phyloP scores from a whole-genome alignment of 2,888 invertebrate species.

The Eulithis prunata region DNA sequence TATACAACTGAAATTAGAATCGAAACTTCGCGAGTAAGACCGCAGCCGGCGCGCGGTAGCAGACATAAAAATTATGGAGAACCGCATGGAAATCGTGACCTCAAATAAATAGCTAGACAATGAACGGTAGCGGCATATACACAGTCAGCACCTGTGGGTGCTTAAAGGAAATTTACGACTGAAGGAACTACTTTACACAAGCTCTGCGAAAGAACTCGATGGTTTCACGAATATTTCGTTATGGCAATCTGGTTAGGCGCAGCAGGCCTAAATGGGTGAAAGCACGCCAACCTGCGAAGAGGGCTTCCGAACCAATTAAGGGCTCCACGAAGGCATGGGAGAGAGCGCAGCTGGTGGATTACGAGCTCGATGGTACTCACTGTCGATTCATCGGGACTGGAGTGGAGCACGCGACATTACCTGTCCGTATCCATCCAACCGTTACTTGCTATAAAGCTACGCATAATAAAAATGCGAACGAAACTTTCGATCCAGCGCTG shows the following conservation, averaged over 20 bases:
- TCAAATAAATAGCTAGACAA: constrained; percentile 51
- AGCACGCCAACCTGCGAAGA: constrained; percentile 79
- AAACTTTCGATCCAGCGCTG: not conserved
- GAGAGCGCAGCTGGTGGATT: constrained; percentile 74
- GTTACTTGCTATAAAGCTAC: constrained; percentile 40
- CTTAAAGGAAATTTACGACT: constrained; percentile 66
- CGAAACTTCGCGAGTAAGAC: constrained; percentile 45
- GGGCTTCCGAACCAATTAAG: constrained; percentile 83
- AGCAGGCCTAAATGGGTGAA: constrained; percentile 72
- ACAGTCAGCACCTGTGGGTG: constrained; percentile 65
- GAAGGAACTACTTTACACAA: constrained; percentile 57
- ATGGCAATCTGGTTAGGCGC: constrained; percentile 81
- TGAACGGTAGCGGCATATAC: constrained; percentile 56
- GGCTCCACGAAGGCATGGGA: constrained; percentile 81
- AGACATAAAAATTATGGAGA: constrained; percentile 48
- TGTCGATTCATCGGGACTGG: constrained; percentile 66
- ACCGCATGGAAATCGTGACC: constrained; percentile 56
- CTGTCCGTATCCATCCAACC: constrained; percentile 49
- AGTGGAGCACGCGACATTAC: constrained; percentile 68
- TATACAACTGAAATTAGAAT: constrained; percentile 48
- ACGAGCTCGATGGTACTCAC: constrained; percentile 82
- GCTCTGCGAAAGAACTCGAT: constrained; percentile 66
- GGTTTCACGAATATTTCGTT: constrained; percentile 77
- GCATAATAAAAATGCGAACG: constrained; percentile 10
- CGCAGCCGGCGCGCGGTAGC: constrained; percentile 29